Base-by-base conservation (phyloP, 2,888 invertebrate species). In the Leptinotarsa juncta region DNA sequence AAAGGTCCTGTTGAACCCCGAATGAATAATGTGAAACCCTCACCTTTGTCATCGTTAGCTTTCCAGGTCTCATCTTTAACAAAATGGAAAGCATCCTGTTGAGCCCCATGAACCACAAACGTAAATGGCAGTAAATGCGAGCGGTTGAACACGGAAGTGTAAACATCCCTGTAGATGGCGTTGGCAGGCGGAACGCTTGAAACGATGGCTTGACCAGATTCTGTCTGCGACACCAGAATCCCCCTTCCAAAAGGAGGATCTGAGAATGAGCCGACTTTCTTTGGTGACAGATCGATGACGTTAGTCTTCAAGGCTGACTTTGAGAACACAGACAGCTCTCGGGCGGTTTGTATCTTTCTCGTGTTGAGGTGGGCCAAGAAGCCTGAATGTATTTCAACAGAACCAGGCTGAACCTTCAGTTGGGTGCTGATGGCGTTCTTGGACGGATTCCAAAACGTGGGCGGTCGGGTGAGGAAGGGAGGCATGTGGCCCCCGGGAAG, bases 41-140 rank as follows among this genome's bases (percentile, higher is more conserved):
- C 62, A 78, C 94, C 95, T 81, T 95, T 93, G 86, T 97, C 97
- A 83, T 96, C 96, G 76, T 93, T 93, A 7, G 96, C 95, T 60
- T 96, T 93, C 96, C 96, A 96, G 1, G 94, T 93, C 80, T 96
- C 95, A 85, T 96, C 96, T 85, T 97, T 97, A 20, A 97, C 96
- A 86, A 97, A 97, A 88, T 95, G 96, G 89, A 97, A 97, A 15
- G 96, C 95, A 85, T 97, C 97, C 86, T 96, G 96, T 84, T 95
- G 95, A 20, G 95, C 94, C 81, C 94, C 95, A 87, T 96, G 96
- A 49, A 96, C 94, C 69, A 96, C 93, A 85, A 96, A 94, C 15
- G 95, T 95, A 88, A 96, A 96, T 53, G 96, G 96, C 82, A 97
- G 89, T 83, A 97, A 90, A 86, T 94, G 94, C 0, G 96, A 96